A percentile compares a stretch with the other conserved stretches of the same genome.
These are phyloP conservation scores for Spongilla lacustris DNA, from an alignment of 37 sponge, comb jelly and placozoan genomes.

Conservation along the genomic window DNA sequence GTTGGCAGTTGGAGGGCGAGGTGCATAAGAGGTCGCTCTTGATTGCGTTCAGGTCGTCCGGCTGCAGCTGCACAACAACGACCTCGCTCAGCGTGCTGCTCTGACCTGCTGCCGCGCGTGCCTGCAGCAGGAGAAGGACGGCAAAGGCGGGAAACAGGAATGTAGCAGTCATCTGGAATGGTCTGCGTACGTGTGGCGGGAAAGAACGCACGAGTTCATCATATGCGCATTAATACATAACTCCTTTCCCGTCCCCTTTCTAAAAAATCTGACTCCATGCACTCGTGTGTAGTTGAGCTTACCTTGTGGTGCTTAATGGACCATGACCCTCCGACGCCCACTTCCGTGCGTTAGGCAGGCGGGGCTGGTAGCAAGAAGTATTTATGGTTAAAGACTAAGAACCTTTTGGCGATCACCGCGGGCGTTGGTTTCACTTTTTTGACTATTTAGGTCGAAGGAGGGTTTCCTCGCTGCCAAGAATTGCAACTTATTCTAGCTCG, in stretches of 20 bases:
- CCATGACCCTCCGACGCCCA: background rate
- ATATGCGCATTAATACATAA: background rate
- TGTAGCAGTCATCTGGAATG: background rate
- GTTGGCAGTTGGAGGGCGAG: slow-evolving; percentile 48
- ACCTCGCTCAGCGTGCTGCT: slow-evolving; percentile 37
- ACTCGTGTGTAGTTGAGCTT: background rate
- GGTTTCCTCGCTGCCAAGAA: background rate
- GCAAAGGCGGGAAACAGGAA: background rate
- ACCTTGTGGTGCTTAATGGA: background rate
- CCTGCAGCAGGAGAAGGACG: slow-evolving; percentile 3
- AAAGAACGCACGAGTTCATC: background rate
- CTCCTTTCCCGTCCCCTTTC: too few relatives aligned
- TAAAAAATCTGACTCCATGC: too few relatives aligned
- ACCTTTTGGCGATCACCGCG: background rate
- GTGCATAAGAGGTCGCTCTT: slow-evolving; percentile 78
- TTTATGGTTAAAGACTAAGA: background rate
- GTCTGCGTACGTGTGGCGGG: background rate
- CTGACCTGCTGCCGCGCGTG: background rate
- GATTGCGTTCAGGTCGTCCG: slow-evolving; percentile 69
- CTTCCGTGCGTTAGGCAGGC: background rate
- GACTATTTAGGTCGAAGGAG: background rate
- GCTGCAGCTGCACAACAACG: slow-evolving; percentile 54
- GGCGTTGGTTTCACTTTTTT: background rate
- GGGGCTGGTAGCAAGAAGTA: background rate
- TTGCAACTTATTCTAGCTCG: background rate